Evolutionary conservation across 2,888 invertebrate species (phyloP).

Genomic region (Stramonita haemastoma): DNA sequence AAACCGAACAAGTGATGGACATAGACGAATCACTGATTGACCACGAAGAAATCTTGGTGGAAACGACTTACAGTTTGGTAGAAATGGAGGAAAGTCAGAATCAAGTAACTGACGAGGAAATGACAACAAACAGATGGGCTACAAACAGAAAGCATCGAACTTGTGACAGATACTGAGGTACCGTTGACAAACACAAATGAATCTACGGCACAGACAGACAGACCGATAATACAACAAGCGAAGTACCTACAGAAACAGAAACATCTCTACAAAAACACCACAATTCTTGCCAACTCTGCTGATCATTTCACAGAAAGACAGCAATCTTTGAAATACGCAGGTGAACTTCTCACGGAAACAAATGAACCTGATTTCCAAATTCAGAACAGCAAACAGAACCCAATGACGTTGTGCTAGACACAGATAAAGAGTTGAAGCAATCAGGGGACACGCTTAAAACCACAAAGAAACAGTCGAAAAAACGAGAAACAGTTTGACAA

Average conservation of each 20-base stretch:
- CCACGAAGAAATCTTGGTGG: no score
- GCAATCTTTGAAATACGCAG: background rate
- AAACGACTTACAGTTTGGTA: background rate
- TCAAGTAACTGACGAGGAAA: no score
- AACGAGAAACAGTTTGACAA: background rate
- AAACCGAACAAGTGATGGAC: no score
- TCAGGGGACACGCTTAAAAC: background rate
- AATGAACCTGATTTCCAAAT: background rate
- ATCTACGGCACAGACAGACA: background rate
- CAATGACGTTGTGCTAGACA: background rate
- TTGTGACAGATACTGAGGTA: background rate
- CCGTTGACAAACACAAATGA: background rate
- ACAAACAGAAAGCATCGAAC: background rate
- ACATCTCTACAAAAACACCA: background rate
- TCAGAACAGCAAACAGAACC: background rate
- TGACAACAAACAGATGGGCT: background rate
- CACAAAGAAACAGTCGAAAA: background rate
- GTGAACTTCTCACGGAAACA: background rate
- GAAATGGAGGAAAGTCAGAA: background rate
- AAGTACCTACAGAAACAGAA: background rate
- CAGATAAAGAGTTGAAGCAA: background rate
- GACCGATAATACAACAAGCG: background rate
- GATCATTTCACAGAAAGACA: background rate
- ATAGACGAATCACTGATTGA: no score
- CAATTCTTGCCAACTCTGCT: no score